Evolutionary conservation across 1,140 invertebrate genomes (phyloP).

Genomic region (Chrysopa pallens): DNA sequence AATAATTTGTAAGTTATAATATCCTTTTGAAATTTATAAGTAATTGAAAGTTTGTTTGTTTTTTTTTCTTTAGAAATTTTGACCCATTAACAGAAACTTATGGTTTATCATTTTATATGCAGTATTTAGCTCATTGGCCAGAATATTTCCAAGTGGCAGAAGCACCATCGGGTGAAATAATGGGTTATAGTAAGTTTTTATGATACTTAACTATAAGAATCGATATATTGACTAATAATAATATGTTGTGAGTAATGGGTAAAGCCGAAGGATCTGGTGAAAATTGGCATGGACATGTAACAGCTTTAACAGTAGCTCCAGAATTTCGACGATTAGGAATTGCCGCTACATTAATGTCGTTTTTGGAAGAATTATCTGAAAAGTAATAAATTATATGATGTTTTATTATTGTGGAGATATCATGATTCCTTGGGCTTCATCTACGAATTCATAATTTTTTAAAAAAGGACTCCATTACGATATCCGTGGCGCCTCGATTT

Average conservation of each 20-base stretch:
- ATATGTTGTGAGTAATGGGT: conserved; percentile 76
- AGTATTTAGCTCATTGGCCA: conserved; percentile 97
- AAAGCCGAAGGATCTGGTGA: conserved; percentile 91
- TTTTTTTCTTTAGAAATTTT: conserved; percentile 64
- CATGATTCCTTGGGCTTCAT: no score
- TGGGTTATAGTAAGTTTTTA: conserved; percentile 87
- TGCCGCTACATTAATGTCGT: conserved; percentile 87
- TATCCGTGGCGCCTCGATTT: no score
- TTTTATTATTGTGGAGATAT: not conserved
- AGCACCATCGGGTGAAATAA: conserved; percentile 85
- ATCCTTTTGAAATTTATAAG: conserved; percentile 1
- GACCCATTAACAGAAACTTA: conserved; percentile 96
- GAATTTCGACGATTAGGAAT: conserved; percentile 81
- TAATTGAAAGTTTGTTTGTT: conserved; percentile 10
- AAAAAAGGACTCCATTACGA: no score
- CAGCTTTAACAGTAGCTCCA: conserved; percentile 90
- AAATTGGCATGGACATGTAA: conserved; percentile 98
- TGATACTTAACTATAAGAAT: not conserved
- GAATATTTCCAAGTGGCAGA: conserved; percentile 96
- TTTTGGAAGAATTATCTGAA: conserved; percentile 89
- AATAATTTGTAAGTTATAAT: conserved; percentile 78
- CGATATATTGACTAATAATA: conserved; percentile 1
- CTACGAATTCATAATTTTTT: no score
- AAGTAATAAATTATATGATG: conserved; percentile 39
- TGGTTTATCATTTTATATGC: conserved; percentile 92